phyloP scores from a whole-genome alignment of 2,797 vertebrate species.

The Ceryle rudis region DNA sequence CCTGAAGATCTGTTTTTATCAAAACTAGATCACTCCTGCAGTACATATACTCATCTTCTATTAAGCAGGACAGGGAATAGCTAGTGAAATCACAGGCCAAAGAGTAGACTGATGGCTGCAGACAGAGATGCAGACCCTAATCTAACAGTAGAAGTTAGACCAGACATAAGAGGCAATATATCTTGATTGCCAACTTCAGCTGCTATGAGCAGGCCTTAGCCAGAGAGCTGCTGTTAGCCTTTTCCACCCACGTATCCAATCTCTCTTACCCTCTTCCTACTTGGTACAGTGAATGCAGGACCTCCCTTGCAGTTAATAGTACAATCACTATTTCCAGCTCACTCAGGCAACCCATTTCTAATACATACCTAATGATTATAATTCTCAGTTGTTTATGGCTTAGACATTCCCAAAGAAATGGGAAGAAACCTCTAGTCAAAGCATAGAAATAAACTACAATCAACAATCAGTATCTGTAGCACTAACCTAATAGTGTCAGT shows the following conservation, averaged over 20 bases:
- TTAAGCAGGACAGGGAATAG: not conserved
- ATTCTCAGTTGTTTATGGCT: not conserved
- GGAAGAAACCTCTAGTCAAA: constrained; percentile 9
- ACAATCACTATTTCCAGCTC: not conserved
- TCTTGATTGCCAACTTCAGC: not conserved
- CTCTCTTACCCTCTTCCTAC: not conserved
- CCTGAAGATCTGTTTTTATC: not conserved
- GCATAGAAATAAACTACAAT: constrained; percentile 2
- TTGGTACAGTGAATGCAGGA: fast-evolving
- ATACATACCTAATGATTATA: not conserved
- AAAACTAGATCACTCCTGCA: not conserved
- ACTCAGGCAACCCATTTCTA: not conserved
- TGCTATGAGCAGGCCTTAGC: not conserved
- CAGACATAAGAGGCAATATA: not conserved
- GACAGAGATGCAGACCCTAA: not conserved
- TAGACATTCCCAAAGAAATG: not conserved
- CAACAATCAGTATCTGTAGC: not conserved
- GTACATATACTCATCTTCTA: not conserved
- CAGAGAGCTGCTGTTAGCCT: not conserved
- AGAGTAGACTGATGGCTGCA: not conserved
- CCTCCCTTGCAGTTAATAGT: not conserved
- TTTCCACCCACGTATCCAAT: not conserved
- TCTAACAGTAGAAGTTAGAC: not conserved
- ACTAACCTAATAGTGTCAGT: not conserved
- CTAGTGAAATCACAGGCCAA: not conserved